A percentile compares a stretch with the other conserved stretches of the same genome.
Conservation (phyloP, 2,113 vertebrate species). For the Thermophis baileyi region DNA sequence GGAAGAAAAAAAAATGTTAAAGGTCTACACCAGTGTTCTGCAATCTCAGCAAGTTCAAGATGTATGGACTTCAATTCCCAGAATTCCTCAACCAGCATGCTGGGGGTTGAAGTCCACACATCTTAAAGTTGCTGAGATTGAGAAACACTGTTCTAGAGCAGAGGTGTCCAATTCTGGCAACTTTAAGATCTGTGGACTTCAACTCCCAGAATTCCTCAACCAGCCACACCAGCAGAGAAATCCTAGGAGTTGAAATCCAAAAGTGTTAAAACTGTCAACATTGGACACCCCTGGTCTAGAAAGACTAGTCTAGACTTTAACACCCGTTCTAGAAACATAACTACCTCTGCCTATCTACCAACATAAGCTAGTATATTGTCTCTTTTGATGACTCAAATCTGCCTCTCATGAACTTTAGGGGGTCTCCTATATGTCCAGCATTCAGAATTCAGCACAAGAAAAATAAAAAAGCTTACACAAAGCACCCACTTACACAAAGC, state of each 20-base stretch:
- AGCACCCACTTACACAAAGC: no score
- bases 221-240: not conserved
- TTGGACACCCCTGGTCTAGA: not conserved
- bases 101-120: not conserved
- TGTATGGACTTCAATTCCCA: not conserved
- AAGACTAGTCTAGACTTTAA: not conserved
- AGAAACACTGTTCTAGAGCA: no score
- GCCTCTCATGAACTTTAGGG: no score
- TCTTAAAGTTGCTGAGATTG: no score
- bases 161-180: not conserved
- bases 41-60: not conserved
- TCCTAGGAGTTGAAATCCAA: not conserved
- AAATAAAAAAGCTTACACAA: no score
- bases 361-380: not conserved
- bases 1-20: not conserved
- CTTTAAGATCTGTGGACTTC: not conserved
- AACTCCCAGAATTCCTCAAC: not conserved
- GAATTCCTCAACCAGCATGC: not conserved
- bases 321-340: not conserved
- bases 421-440: no score
- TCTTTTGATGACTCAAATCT: not conserved
- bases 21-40: not conserved
- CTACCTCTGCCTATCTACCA: not conserved
- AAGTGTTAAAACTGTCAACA: not conserved
- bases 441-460: no score